Conservation (phyloP, 2,888 invertebrate genomes). For the Ochropleura leucogaster region DNA sequence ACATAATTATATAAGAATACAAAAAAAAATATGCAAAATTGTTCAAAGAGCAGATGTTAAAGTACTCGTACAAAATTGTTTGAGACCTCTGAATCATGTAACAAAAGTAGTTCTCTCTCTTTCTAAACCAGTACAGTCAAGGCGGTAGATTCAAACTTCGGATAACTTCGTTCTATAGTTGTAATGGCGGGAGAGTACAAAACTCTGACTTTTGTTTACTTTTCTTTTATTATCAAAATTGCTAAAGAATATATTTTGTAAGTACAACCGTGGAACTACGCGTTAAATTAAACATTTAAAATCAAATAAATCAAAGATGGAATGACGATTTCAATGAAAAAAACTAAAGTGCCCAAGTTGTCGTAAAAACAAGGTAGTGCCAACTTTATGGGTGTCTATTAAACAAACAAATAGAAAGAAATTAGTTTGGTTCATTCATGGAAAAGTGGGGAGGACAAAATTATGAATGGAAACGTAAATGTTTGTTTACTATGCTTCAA, state of each 20-base stretch:
- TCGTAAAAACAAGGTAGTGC: slow-evolving; percentile 53
- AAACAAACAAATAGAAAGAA: slow-evolving; percentile 61
- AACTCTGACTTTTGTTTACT: slow-evolving; percentile 61
- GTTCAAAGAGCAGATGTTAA: slow-evolving; percentile 19
- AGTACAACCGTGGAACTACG: background rate
- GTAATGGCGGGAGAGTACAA: slow-evolving; percentile 77
- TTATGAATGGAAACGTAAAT: slow-evolving; percentile 60
- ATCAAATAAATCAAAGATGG: background rate
- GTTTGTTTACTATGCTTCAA: slow-evolving; percentile 56
- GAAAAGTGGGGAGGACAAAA: slow-evolving; percentile 52
- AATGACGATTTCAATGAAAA: background rate
- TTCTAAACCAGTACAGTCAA: slow-evolving; percentile 71
- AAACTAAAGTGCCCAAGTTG: slow-evolving; percentile 2
- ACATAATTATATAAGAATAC: background rate
- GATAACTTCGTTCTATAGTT: slow-evolving; percentile 71
- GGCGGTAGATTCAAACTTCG: slow-evolving; percentile 81
- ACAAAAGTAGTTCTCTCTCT: slow-evolving; percentile 73
- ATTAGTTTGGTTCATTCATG: slow-evolving; percentile 61
- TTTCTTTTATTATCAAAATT: slow-evolving; percentile 22
- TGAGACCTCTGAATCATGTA: slow-evolving; percentile 59
- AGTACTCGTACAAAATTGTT: slow-evolving; percentile 58
- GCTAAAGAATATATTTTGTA: background rate
- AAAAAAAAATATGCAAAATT: background rate
- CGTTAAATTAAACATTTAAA: background rate
- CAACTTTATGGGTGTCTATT: slow-evolving; percentile 56